Conservation (phyloP, 1,140 invertebrate species). For the Brachionus paranguensis region DNA sequence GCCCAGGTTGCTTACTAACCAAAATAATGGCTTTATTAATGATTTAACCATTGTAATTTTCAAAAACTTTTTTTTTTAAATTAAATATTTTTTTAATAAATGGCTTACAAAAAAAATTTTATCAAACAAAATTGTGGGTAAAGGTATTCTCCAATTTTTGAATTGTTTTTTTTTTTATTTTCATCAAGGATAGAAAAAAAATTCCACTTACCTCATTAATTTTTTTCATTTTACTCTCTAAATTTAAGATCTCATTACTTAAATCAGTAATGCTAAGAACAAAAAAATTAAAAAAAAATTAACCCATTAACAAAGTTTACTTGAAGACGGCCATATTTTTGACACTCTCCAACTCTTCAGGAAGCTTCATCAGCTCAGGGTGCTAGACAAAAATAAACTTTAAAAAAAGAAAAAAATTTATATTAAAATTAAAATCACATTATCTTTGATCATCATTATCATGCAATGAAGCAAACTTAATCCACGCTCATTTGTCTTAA, state of each 20-base stretch:
- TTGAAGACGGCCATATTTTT: constrained; percentile 22
- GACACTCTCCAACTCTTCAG: constrained; percentile 25
- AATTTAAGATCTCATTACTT: constrained; percentile 28
- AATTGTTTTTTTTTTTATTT: too few relatives aligned
- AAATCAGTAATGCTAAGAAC: constrained; percentile 6
- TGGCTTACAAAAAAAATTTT: too few relatives aligned
- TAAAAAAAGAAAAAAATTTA: not conserved
- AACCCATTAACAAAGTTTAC: not conserved
- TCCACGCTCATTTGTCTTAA: constrained; percentile 29
- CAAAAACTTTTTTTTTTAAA: too few relatives aligned
- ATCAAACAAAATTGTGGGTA: too few relatives aligned
- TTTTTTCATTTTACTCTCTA: constrained; percentile 24
- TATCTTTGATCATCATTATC: constrained; percentile 5
- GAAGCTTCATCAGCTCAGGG: not conserved
- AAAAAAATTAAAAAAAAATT: not conserved
- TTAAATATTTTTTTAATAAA: too few relatives aligned
- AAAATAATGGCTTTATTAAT: too few relatives aligned
- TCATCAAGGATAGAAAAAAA: not conserved
- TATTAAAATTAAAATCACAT: not conserved
- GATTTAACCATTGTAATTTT: too few relatives aligned
- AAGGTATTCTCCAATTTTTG: too few relatives aligned
- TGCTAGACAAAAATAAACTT: not conserved
- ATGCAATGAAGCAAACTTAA: not conserved
- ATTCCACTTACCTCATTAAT: not conserved
- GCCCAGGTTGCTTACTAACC: too few relatives aligned